These are phyloP conservation scores for Smittia sp. DNA, from an alignment of 2,888 invertebrate genomes.

Conservation along the genomic window DNA sequence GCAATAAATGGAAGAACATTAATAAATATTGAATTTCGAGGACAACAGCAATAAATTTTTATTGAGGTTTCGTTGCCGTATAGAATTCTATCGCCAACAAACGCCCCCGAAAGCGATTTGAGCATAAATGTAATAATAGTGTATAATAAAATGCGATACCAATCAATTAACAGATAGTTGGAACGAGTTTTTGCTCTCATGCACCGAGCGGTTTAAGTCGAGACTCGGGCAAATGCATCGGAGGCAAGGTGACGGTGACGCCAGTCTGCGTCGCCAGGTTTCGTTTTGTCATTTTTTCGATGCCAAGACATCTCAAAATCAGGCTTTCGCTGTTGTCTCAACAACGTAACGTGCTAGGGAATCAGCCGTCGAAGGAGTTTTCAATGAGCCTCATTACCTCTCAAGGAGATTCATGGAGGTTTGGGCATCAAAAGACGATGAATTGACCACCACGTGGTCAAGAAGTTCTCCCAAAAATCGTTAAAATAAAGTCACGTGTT, in stretches of 20 bases:
- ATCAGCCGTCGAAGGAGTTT: too few species aligned
- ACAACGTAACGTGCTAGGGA: too few species aligned
- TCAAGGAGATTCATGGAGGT: too few species aligned
- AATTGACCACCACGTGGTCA: too few species aligned
- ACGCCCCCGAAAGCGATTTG: slow-evolving; percentile 14
- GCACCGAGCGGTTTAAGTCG: not conserved
- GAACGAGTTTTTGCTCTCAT: not conserved
- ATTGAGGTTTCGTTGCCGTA: not conserved
- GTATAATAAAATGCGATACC: slow-evolving; percentile 17
- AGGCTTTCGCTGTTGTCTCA: not conserved
- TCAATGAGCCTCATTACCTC: too few species aligned
- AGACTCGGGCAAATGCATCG: not conserved
- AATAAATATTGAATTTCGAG: not conserved
- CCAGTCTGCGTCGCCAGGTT: slow-evolving; percentile 9
- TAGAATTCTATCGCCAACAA: slow-evolving; percentile 5
- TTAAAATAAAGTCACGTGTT: too few species aligned
- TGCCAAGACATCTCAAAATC: not conserved
- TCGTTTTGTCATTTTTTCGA: not conserved
- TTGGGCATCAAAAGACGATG: too few species aligned
- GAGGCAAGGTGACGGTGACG: not conserved
- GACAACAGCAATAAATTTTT: not conserved
- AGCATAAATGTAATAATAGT: slow-evolving; percentile 23
- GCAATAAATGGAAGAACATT: slow-evolving; percentile 45
- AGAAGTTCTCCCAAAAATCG: too few species aligned
- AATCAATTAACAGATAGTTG: slow-evolving; percentile 23